Conservation (phyloP, 2,888 invertebrate species). For the Aphidoletes aphidimyza region DNA sequence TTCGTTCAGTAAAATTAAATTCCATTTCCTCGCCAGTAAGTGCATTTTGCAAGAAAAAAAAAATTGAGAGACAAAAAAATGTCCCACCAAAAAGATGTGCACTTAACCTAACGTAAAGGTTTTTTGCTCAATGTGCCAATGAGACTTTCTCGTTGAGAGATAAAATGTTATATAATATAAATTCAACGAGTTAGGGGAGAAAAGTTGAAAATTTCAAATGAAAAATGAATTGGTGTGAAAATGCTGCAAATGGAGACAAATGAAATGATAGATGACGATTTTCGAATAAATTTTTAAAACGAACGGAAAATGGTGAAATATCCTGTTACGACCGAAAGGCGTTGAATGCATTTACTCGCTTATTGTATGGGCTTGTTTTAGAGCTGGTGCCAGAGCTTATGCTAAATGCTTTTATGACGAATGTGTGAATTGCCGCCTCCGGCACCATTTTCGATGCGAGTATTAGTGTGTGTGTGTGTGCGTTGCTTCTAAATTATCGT, state of each 20-base stretch:
- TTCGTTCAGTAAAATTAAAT: neutral
- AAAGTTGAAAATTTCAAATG: neutral
- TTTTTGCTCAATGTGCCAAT: too few relatives aligned
- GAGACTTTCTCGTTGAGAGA: too few relatives aligned
- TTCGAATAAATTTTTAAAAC: neutral
- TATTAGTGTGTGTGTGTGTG: neutral
- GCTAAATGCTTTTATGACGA: neutral
- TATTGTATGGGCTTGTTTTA: too few relatives aligned
- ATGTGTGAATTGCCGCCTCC: neutral
- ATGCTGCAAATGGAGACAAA: neutral
- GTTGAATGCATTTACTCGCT: too few relatives aligned
- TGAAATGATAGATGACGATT: neutral
- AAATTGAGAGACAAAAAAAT: too few relatives aligned
- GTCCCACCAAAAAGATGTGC: too few relatives aligned
- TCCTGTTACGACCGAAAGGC: neutral
- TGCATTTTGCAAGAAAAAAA: neutral
- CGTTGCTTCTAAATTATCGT: slow-evolving; percentile 5
- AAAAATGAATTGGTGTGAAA: slow-evolving; percentile 4
- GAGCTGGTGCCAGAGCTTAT: neutral
- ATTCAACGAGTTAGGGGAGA: neutral
- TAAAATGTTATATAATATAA: too few relatives aligned
- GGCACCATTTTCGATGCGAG: neutral
- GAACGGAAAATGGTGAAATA: neutral
- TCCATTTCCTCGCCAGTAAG: neutral
- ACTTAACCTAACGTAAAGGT: too few relatives aligned